phyloP scores from a whole-genome alignment of 2,113 vertebrate genomes.

The Ranitomeya variabilis region DNA sequence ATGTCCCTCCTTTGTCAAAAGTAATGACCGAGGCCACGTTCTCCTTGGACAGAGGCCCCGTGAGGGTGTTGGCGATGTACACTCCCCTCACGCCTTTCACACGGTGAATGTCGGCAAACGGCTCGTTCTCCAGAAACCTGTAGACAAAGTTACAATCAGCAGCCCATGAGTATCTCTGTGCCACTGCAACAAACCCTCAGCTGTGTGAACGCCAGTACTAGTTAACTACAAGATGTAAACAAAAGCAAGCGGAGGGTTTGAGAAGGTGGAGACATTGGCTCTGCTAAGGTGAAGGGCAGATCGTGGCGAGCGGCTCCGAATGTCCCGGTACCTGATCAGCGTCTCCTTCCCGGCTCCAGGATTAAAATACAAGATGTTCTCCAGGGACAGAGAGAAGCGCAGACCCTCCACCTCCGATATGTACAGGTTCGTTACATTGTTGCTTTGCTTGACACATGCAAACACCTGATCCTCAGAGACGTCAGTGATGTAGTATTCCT shows the following conservation, averaged over 20 bases:
- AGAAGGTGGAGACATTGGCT: no score
- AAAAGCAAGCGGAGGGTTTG: no score
- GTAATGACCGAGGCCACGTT: slow-evolving; percentile 97
- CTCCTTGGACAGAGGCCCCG: slow-evolving; percentile 88
- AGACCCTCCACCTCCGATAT: slow-evolving; percentile 94
- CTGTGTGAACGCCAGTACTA: background rate
- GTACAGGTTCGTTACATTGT: slow-evolving; percentile 92
- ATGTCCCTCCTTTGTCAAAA: slow-evolving; percentile 98
- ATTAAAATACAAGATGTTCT: slow-evolving; percentile 92
- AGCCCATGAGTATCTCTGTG: background rate
- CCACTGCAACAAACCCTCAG: background rate
- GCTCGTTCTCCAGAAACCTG: slow-evolving; percentile 95
- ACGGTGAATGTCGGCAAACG: slow-evolving; percentile 91
- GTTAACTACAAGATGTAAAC: no score
- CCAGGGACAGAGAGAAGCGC: slow-evolving; percentile 90
- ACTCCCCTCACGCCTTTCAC: slow-evolving; percentile 91
- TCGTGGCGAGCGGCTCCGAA: no score
- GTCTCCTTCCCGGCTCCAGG: slow-evolving; percentile 89
- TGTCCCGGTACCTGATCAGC: slow-evolving; percentile 81
- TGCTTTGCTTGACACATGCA: slow-evolving; percentile 91
- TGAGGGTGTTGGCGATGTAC: slow-evolving; percentile 91
- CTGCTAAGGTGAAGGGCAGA: no score
- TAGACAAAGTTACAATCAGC: background rate
- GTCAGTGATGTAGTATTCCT: slow-evolving; percentile 95
- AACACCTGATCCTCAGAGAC: slow-evolving; percentile 97